Percentiles rank a stretch among this genome's conserved stretches.
Evolutionary conservation across 2,888 invertebrate species (phyloP).

Genomic region (Dynastes tityus): DNA sequence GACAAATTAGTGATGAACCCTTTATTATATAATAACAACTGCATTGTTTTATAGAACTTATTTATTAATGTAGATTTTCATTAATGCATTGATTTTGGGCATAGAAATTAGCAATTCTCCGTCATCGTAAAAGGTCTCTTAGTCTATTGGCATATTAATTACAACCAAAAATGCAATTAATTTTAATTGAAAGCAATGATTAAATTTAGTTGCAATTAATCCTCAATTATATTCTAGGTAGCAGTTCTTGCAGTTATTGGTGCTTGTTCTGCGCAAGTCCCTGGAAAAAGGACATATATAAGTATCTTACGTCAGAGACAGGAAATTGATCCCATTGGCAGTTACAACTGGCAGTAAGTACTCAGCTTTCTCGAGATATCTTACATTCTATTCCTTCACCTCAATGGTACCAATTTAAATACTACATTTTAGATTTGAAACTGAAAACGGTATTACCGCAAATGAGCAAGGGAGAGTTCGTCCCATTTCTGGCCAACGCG

Average conservation of each 20-base stretch:
- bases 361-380: not conserved
- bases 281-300: conserved; percentile 8
- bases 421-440: conserved; percentile 35
- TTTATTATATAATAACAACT: too few species aligned
- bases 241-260: conserved; percentile 19
- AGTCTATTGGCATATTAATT: too few species aligned
- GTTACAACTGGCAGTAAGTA: conserved; percentile 50
- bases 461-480: conserved; percentile 43
- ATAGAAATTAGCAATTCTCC: too few species aligned
- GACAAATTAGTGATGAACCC: too few species aligned
- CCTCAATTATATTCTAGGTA: conserved; percentile 26
- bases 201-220: too few species aligned
- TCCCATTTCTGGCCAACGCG: not conserved
- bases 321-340: conserved; percentile 49
- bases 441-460: conserved; percentile 45
- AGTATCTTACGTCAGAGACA: conserved; percentile 46
- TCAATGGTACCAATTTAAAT: not conserved
- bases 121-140: too few species aligned
- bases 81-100: too few species aligned
- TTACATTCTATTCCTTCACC: not conserved
- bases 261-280: conserved; percentile 12
- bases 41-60: too few species aligned
- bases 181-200: too few species aligned
- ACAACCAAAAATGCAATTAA: too few species aligned
- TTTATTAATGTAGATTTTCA: too few species aligned